Percentiles rank a stretch among this genome's conserved stretches.
Evolutionary conservation across 2,797 vertebrate species (phyloP).

Genomic region (Xerus rutilus): DNA sequence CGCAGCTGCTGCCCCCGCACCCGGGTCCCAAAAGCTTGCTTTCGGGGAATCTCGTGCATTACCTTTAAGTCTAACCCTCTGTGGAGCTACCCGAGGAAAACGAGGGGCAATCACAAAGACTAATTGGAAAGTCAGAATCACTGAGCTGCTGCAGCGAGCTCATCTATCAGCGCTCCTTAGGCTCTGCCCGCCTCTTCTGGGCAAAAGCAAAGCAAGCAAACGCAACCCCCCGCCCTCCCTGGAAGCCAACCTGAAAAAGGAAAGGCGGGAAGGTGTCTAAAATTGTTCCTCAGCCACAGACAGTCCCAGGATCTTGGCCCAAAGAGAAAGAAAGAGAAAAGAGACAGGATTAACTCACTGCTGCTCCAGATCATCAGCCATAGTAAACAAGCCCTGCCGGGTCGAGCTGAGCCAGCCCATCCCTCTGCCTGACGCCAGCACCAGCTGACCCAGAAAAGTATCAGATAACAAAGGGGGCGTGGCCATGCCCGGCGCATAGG

Average conservation of each 20-base stretch:
- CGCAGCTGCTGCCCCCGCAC: neutral
- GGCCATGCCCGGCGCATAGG: neutral
- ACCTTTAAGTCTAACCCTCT: neutral
- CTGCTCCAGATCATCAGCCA: slow-evolving; percentile 86
- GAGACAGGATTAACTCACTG: slow-evolving; percentile 83
- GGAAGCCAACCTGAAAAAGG: slow-evolving; percentile 74
- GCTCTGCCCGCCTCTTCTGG: neutral
- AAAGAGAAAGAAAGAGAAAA: slow-evolving; percentile 65
- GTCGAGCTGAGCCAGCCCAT: slow-evolving; percentile 77
- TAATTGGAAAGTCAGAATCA: neutral
- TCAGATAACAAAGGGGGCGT: slow-evolving; percentile 74
- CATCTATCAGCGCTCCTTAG: neutral
- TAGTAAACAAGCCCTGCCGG: slow-evolving; percentile 81
- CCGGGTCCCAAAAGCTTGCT: neutral
- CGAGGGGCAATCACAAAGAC: neutral
- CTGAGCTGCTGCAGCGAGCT: neutral
- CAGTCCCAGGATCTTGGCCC: slow-evolving; percentile 68
- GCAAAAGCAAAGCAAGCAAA: slow-evolving; percentile 56
- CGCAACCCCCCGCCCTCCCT: slow-evolving; percentile 42
- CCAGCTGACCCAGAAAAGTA: slow-evolving; percentile 78
- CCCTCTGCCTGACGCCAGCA: slow-evolving; percentile 80
- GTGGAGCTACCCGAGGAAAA: neutral
- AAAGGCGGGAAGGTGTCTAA: slow-evolving; percentile 72
- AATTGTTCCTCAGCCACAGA: slow-evolving; percentile 70
- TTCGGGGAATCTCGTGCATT: neutral